Evolutionary conservation across 2,797 vertebrate genomes (phyloP), one percentile per base, ranked within the genome.

Genomic region (Pogoniulus pusillus): DNA sequence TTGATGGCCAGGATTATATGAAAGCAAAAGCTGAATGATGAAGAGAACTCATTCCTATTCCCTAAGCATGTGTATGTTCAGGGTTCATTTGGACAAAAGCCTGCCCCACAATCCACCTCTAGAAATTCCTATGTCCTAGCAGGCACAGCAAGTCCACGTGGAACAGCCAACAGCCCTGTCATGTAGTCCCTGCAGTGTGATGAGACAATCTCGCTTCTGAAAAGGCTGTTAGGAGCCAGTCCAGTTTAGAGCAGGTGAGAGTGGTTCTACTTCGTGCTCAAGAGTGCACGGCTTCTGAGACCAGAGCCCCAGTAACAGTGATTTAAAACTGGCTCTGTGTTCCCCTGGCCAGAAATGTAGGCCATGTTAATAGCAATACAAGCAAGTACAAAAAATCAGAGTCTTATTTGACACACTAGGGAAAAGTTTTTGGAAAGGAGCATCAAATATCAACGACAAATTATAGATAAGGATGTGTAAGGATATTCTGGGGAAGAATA

Each of bases 341-440:
- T 92, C 10, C 43, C 60, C 39, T 82, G 39, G 18, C 20, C 26
- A 93, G 39, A 84, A 83, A 16, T 0, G 1, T 6, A 29, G 3
- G 7, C 55, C 2, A 29, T 8, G 6, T 29, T 47, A 69, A 60
- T 7, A 59, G 10, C 7, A 78, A 78, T 39, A 63, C 11, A 16
- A 59, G 4, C 4, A 26, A 6, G 24, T 24, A 49, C 7, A 24
- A 88, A 70, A 58, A 68, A 88, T 16, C 8, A 51, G 23, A 65
- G 41, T 53, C 47, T n/a, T n/a, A n/a, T n/a, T 58, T 64, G 20
- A 51, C 7, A 13, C 0, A 1, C 14, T 32, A 49, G 20, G 11
- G 22, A 70, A 87, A 80, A 4, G 2, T 24, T 53, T 65, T 59
- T 43, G 57, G 1, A 3, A 69, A 75, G 16, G 5, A 54, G 1